Percentiles rank a stretch among this genome's conserved stretches.
Conservation (phyloP, 2,797 vertebrate genomes). For the Pelobates cultripes region DNA sequence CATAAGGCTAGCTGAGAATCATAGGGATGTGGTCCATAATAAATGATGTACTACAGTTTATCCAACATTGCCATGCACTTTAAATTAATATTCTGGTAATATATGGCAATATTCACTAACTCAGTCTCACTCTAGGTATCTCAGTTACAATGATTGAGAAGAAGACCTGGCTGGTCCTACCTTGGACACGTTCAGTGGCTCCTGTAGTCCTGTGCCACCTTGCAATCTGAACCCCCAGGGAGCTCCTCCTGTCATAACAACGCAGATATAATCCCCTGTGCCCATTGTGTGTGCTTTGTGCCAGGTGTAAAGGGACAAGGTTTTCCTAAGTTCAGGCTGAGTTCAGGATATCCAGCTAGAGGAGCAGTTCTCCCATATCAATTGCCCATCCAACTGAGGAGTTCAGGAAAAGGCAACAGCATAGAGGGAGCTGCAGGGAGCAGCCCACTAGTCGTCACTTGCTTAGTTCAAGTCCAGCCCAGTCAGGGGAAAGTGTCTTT, state of each 20-base stretch:
- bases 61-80: no score
- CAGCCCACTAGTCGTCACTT: slow-evolving; percentile 74
- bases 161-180: slow-evolving; percentile 68
- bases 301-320: slow-evolving; percentile 32
- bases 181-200: slow-evolving; percentile 85
- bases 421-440: slow-evolving; percentile 54
- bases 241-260: slow-evolving; percentile 87
- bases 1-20: no score
- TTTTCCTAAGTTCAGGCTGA: slow-evolving; percentile 51
- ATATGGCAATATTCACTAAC: no score
- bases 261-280: slow-evolving; percentile 89
- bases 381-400: slow-evolving; percentile 57
- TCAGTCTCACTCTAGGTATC: no score
- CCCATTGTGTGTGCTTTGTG: slow-evolving; percentile 76
- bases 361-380: slow-evolving; percentile 48
- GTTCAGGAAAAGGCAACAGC: slow-evolving; percentile 55
- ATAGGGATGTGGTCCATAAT: background rate
- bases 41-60: background rate
- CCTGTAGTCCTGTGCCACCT: slow-evolving; percentile 82
- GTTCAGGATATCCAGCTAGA: background rate
- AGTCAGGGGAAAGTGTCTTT: slow-evolving; percentile 56
- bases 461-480: slow-evolving; percentile 64
- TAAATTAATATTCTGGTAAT: no score
- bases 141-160: no score
- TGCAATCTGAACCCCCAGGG: slow-evolving; percentile 93